Percentiles rank a stretch among this genome's conserved stretches.
Evolutionary conservation across 2,888 invertebrate genomes (phyloP).

Genomic region (Sabellastarte sp.): DNA sequence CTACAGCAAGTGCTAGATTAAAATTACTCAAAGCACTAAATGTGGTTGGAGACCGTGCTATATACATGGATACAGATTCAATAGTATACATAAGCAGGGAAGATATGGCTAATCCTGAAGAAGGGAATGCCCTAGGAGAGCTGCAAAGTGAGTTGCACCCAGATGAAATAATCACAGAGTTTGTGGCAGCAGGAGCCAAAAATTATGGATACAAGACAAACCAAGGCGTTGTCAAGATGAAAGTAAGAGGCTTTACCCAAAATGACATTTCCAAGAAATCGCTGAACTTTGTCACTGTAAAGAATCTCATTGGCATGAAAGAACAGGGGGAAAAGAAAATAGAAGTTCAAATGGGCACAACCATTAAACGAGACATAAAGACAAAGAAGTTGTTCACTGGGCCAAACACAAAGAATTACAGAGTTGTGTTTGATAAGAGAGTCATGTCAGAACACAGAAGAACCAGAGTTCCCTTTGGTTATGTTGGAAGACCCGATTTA

Average conservation of each 20-base stretch:
- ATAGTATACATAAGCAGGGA: conserved; percentile 38
- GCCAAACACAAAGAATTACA: no score
- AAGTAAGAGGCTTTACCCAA: conserved; percentile 37
- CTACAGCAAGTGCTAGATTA: conserved; percentile 48
- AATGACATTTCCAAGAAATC: conserved; percentile 22
- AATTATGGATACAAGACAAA: conserved; percentile 17
- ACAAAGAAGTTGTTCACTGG: no score
- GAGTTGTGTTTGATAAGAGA: no score
- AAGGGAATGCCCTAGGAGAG: conserved; percentile 22
- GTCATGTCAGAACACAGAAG: no score
- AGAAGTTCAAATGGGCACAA: no score
- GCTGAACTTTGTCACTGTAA: conserved; percentile 31
- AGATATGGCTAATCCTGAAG: conserved; percentile 6
- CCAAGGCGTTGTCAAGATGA: conserved; percentile 26
- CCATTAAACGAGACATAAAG: no score
- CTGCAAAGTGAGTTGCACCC: conserved; percentile 30
- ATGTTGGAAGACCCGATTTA: no score
- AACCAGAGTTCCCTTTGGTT: no score
- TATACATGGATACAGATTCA: conserved; percentile 57
- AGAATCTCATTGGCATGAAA: no score
- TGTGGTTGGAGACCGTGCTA: conserved; percentile 35
- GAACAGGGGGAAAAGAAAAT: no score
- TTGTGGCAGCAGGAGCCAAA: conserved; percentile 17
- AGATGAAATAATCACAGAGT: conserved; percentile 31
- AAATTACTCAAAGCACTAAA: conserved; percentile 48